Conservation (phyloP, 2,797 vertebrate species). For the Enteromius radiatus region DNA sequence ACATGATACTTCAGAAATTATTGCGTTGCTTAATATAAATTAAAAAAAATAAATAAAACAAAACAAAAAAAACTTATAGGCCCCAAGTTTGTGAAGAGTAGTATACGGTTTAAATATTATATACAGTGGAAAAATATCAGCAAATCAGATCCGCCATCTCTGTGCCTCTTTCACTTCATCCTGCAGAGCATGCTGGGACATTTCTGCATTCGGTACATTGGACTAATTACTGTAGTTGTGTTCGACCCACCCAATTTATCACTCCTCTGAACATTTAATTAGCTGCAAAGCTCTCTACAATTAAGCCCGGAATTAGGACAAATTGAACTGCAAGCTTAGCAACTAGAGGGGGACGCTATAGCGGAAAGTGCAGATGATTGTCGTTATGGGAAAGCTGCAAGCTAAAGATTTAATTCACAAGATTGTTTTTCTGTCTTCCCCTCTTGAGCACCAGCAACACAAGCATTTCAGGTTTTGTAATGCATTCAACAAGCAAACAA, state of each 20-base stretch:
- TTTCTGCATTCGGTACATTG: slow-evolving; percentile 57
- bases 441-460: not conserved
- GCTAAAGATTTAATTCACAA: slow-evolving; percentile 64
- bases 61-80: no score
- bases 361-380: slow-evolving; percentile 50
- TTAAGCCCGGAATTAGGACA: slow-evolving; percentile 84
- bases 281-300: slow-evolving; percentile 81
- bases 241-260: slow-evolving; percentile 85
- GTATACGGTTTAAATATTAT: no score
- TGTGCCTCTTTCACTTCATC: not conserved
- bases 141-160: not conserved
- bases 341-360: slow-evolving; percentile 72
- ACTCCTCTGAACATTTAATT: slow-evolving; percentile 88
- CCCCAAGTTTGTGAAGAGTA: no score
- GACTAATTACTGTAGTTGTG: slow-evolving; percentile 81
- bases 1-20: not conserved
- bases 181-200: slow-evolving; percentile 51
- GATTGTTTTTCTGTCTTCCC: slow-evolving; percentile 16
- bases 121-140: not conserved
- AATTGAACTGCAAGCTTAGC: slow-evolving; percentile 80
- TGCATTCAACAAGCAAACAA: not conserved
- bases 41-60: no score
- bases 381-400: slow-evolving; percentile 43
- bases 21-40: no score
- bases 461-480: slow-evolving; percentile 3